Percentiles rank a stretch among this genome's conserved stretches.
Conservation (phyloP, 2,888 invertebrate species). For the Crepidodera aurea region DNA sequence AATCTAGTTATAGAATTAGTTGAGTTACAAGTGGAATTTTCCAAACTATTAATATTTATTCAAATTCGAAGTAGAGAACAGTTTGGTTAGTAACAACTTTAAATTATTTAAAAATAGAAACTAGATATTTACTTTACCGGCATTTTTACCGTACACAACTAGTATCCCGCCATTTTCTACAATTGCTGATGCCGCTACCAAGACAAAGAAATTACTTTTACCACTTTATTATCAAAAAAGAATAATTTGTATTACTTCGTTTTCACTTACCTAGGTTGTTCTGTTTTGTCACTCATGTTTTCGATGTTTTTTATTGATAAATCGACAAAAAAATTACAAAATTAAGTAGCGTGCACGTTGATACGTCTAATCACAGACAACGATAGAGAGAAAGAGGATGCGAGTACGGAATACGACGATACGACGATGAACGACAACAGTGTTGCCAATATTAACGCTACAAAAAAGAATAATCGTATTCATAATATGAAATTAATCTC, state of each 20-base stretch:
- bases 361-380: slow-evolving; percentile 4
- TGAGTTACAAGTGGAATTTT: no score
- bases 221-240: background rate
- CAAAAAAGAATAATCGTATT: no score
- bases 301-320: slow-evolving; percentile 8
- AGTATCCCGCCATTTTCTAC: slow-evolving; percentile 2
- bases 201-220: background rate
- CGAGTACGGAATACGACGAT: background rate
- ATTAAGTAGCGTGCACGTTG: slow-evolving; percentile 13
- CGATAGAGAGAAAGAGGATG: background rate
- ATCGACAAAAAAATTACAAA: slow-evolving; percentile 25
- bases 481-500: no score
- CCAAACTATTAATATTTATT: no score
- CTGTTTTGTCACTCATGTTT: slow-evolving; percentile 26
- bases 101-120: background rate
- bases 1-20: no score
- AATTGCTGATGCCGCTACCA: background rate
- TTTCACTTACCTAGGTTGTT: slow-evolving; percentile 17
- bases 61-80: no score
- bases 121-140: background rate
- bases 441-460: background rate
- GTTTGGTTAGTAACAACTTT: no score
- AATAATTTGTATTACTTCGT: background rate
- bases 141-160: background rate
- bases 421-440: background rate